A percentile compares a stretch with the other conserved stretches of the same genome.
Conservation (phyloP, 2,797 vertebrate genomes). For the Amniataba percoides region DNA sequence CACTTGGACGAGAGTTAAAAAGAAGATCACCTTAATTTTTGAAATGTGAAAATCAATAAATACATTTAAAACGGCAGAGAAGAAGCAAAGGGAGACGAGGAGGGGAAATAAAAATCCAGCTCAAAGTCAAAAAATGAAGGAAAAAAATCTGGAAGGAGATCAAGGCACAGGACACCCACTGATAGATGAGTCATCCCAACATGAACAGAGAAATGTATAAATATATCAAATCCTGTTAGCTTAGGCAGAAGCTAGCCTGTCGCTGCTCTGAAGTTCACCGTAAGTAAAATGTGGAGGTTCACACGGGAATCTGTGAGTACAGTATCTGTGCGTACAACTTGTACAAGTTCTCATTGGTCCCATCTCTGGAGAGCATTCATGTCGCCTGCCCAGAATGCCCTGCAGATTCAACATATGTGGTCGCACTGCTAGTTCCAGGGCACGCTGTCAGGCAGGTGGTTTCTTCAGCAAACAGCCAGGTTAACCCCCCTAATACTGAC, state of each 20-base stretch:
- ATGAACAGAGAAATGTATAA: slow-evolving; percentile 70
- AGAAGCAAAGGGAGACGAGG: slow-evolving; percentile 36
- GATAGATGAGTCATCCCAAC: slow-evolving; percentile 74
- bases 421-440: not conserved
- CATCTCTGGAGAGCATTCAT: slow-evolving; percentile 12
- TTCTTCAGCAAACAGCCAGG: slow-evolving; percentile 22
- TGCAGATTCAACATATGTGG: not conserved
- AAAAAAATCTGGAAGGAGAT: slow-evolving; percentile 68
- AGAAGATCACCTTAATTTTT: slow-evolving; percentile 13
- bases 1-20: slow-evolving; percentile 19
- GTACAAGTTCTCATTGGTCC: slow-evolving; percentile 8
- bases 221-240: slow-evolving; percentile 73
- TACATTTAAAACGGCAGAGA: slow-evolving; percentile 26
- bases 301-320: slow-evolving; percentile 32
- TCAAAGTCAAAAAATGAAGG: slow-evolving; percentile 43
- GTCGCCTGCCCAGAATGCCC: not conserved
- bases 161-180: slow-evolving; percentile 77
- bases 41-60: slow-evolving; percentile 57
- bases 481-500: slow-evolving; percentile 27
- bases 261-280: slow-evolving; percentile 42
- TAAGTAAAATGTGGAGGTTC: slow-evolving; percentile 50
- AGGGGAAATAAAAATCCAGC: slow-evolving; percentile 40
- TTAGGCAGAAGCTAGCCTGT: slow-evolving; percentile 47
- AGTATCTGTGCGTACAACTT: slow-evolving; percentile 14
- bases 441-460: slow-evolving; percentile 1